These are phyloP conservation scores for Blennius ocellaris DNA, from an alignment of 2,113 vertebrate species.

Conservation along the genomic window DNA sequence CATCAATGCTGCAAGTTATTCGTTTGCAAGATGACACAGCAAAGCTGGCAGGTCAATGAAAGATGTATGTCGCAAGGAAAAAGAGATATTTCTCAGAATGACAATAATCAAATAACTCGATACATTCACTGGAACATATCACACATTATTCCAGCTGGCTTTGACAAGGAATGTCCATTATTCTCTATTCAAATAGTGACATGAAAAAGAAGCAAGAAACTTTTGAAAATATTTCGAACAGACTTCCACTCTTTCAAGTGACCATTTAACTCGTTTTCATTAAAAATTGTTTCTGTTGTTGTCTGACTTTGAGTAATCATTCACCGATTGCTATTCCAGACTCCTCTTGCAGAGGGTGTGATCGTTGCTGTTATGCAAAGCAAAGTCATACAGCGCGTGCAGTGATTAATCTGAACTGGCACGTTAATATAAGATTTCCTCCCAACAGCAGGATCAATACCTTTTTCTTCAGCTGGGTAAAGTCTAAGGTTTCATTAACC, in stretches of 20 bases:
- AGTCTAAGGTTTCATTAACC: slow-evolving; percentile 85
- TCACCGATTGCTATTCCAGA: slow-evolving; percentile 69
- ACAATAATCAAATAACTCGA: slow-evolving; percentile 59
- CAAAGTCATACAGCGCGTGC: slow-evolving; percentile 69
- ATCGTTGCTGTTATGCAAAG: slow-evolving; percentile 65
- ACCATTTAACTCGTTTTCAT: slow-evolving; percentile 49
- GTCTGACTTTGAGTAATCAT: slow-evolving; percentile 72
- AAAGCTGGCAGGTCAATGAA: slow-evolving; percentile 59
- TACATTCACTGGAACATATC: slow-evolving; percentile 33
- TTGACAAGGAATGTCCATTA: slow-evolving; percentile 63
- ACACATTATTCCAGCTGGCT: slow-evolving; percentile 34
- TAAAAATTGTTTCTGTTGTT: slow-evolving; percentile 48
- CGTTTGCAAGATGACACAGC: slow-evolving; percentile 54
- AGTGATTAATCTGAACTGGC: slow-evolving; percentile 81
- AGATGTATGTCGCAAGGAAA: slow-evolving; percentile 45
- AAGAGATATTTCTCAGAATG: slow-evolving; percentile 32
- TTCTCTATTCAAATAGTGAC: slow-evolving; percentile 61
- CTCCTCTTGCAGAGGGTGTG: slow-evolving; percentile 61
- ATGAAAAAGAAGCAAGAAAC: slow-evolving; percentile 61
- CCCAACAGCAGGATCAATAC: slow-evolving; percentile 76
- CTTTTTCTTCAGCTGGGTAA: slow-evolving; percentile 72
- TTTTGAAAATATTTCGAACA: slow-evolving; percentile 63
- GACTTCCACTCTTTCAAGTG: slow-evolving; percentile 56
- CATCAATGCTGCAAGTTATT: slow-evolving; percentile 46
- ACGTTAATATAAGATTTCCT: slow-evolving; percentile 77